Base-by-base conservation (phyloP, 2,797 vertebrate genomes). In the Cossypha polioptera region DNA sequence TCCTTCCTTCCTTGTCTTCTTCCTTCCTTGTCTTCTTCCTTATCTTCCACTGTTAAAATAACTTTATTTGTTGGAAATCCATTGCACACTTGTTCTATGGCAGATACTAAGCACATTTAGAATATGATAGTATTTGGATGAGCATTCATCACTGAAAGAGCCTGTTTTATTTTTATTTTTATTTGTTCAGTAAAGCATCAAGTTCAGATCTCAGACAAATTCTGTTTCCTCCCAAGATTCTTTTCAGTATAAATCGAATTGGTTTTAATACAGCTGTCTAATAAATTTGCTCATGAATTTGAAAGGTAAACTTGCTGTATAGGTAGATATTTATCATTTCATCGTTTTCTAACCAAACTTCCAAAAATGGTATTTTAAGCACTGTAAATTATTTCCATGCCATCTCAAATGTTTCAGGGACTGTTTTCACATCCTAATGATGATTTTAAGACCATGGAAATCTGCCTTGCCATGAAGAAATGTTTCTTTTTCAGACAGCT, bases 361-460 rank as follows among this genome's bases (percentile, higher is more conserved):
- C 95, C 92, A 92, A 94, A 95, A 91, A 96, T 91, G 92, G 82
- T 84, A 67, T 77, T 90, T 91, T 86, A 76, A 92, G 66, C 59
- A 35, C 63, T 81, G 69, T 91, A 86, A 91, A 91, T 96, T 75
- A 94, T 91, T 96, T 93, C 76, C 85, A 82, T 91, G 69, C 40
- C 85, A 66, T 92, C 67, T 88, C 53, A 84, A 81, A 92, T 86
- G 50, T 88, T 84, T 94, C 69, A 72, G 66, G 58, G 72, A 78
- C 51, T 35, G 2, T 91, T 94, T 88, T 90, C 48, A 76, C 2
- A 6, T 88, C 73, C 48, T 69, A 75, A 59, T 53, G 59, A 79
- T 54, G 80, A 76, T 73, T 69, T 42, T 57, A 73, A 67, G 82
- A 90, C 83, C 88, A 96, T 94, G 85, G 89, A 83, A 86, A 90